Conservation (phyloP, 2,113 vertebrate genomes). For the Rattus norvegicus region DNA sequence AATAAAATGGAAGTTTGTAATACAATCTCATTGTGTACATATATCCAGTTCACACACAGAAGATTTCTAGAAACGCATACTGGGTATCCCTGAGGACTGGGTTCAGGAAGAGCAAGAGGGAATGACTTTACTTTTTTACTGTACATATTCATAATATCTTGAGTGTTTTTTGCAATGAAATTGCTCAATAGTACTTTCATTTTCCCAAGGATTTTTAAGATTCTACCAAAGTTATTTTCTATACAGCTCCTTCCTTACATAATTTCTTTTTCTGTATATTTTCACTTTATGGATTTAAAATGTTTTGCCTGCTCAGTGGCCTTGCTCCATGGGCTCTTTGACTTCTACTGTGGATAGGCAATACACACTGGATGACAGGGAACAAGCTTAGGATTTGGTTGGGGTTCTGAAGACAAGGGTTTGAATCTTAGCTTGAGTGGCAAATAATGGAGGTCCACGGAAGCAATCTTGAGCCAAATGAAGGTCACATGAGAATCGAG, state of each 20-base stretch:
- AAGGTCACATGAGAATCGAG: background rate
- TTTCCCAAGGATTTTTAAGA: background rate
- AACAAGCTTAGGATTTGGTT: fast-evolving
- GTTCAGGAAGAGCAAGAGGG: background rate
- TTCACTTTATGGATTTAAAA: background rate
- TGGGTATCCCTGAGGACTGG: no score
- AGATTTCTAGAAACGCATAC: background rate
- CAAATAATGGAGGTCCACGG: background rate
- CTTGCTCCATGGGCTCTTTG: background rate
- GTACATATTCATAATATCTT: background rate
- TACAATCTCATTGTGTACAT: background rate
- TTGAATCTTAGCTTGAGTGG: background rate
- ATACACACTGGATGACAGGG: background rate
- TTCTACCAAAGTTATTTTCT: background rate
- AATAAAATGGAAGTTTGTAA: background rate
- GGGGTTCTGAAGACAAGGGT: background rate
- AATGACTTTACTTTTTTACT: background rate
- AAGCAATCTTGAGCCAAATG: background rate
- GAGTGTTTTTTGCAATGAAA: background rate
- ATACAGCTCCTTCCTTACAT: background rate
- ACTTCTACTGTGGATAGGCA: background rate
- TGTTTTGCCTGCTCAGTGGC: background rate
- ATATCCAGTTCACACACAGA: background rate
- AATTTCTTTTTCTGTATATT: background rate
- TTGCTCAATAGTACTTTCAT: background rate